Evolutionary conservation across 1,140 invertebrate species (phyloP).

Genomic region (Drosophila elegans): DNA sequence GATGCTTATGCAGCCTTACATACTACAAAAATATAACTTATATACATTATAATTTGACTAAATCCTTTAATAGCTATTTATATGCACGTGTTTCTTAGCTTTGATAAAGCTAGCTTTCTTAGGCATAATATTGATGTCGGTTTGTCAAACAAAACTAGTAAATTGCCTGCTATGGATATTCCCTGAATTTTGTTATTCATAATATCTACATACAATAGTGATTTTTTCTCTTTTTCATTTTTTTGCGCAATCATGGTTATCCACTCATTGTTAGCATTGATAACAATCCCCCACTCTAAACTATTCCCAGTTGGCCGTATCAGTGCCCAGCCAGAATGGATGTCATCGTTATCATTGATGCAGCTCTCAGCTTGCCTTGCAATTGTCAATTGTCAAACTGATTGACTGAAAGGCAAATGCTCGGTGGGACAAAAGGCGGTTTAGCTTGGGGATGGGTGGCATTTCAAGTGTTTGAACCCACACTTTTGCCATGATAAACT

Average conservation of each 20-base stretch:
- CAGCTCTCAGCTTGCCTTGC: constrained; percentile 37
- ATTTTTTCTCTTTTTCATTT: not conserved
- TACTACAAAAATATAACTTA: too few species aligned
- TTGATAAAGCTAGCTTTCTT: too few species aligned
- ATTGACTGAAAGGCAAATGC: constrained; percentile 71
- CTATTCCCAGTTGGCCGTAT: constrained; percentile 14
- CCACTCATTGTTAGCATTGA: constrained; percentile 9
- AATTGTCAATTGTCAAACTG: constrained; percentile 74
- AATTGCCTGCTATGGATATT: too few species aligned
- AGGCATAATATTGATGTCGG: too few species aligned
- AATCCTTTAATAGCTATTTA: too few species aligned
- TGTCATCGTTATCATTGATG: constrained; percentile 55
- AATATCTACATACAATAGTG: not conserved
- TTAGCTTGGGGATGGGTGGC: constrained; percentile 1
- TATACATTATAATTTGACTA: too few species aligned
- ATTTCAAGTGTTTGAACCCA: constrained; percentile 22
- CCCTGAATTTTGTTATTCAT: not conserved
- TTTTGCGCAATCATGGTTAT: not conserved
- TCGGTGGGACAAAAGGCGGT: constrained; percentile 8
- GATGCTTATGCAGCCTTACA: too few species aligned
- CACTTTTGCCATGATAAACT: constrained; percentile 46
- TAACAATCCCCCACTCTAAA: not conserved
- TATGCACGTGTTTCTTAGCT: too few species aligned
- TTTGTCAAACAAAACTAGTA: too few species aligned
- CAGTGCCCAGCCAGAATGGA: constrained; percentile 29